Base-by-base conservation (phyloP, 2,113 vertebrate species). In the Macrotis lagotis region DNA sequence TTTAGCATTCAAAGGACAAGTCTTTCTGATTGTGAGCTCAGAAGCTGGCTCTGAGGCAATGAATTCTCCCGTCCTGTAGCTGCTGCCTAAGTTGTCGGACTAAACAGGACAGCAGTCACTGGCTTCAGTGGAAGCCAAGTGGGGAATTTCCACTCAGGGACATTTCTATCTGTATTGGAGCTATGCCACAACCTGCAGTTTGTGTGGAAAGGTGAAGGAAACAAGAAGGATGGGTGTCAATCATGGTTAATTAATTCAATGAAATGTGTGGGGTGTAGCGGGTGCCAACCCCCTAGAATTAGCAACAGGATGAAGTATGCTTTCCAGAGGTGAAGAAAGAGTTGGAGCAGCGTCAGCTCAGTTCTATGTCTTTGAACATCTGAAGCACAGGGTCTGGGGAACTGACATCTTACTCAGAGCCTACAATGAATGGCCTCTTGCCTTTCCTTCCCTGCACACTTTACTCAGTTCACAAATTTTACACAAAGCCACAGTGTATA, bases 91-190 rank as follows among this genome's bases (percentile, higher is more conserved):
- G 19, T 44, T 83, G 37, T 83, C 1, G 37, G 66, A n/a, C 66
- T 24, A 49, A 55, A 59, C 49, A 89, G n/a, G 94, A 92, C 59
- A 83, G 31, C 0, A 26, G 91, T 10, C 51, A 96, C 88, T 16
- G 28, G 88, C 74, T 55, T 92, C 50, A 11, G 16, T 51, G 89
- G 89, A 89, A 49, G 55, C 19, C 24, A 91, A 8, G 28, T 83
- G 28, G 97, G 96, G 95, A 96, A 96, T 96, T 97, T 98, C 95
- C 97, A 96, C 91, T 91, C 83, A 8, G 50, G 94, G 94, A 55
- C n/a, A 91, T 37, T 48, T 91, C 94, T 90, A 90, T 66, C 88
- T 50, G 93, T 96, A 92, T 97, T 93, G 96, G 95, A 91, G 93
- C 90, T 95, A 44, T 83, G n/a, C n/a, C 44, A 44, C 66, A 44